Percentiles rank a stretch among this genome's conserved stretches.
Conservation (phyloP, 2,113 vertebrate species). For the Struthidea cinerea region DNA sequence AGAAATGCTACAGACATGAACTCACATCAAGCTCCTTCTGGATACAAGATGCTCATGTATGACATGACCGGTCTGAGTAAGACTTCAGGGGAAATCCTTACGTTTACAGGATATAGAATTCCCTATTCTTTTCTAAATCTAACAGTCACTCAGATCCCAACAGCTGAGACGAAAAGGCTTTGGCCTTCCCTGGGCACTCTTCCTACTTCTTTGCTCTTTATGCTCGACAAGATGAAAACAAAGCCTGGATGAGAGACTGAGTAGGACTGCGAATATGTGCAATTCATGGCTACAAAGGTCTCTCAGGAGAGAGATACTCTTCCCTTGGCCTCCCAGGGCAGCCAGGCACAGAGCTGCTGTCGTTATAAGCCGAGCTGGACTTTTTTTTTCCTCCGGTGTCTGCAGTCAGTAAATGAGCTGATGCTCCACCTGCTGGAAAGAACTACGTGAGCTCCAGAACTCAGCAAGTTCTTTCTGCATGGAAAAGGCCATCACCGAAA, state of each 20-base stretch:
- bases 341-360: background rate
- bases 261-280: too few relatives aligned
- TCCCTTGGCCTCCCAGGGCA: background rate
- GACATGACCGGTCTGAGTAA: background rate
- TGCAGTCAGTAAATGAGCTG: background rate
- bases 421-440: slow-evolving; percentile 59
- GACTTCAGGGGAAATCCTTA: background rate
- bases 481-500: background rate
- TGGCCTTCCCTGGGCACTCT: background rate
- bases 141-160: background rate
- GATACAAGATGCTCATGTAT: background rate
- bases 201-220: background rate
- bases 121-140: background rate
- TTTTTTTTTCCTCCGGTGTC: background rate
- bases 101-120: background rate
- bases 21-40: background rate
- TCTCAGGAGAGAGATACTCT: background rate
- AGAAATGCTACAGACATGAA: background rate
- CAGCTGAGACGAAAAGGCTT: background rate
- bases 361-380: fast-evolving
- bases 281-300: background rate
- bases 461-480: background rate
- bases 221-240: background rate
- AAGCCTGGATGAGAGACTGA: background rate
- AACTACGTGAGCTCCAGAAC: background rate